phyloP scores from a whole-genome alignment of 2,797 vertebrate genomes.

The Mormyrops boulengeri region DNA sequence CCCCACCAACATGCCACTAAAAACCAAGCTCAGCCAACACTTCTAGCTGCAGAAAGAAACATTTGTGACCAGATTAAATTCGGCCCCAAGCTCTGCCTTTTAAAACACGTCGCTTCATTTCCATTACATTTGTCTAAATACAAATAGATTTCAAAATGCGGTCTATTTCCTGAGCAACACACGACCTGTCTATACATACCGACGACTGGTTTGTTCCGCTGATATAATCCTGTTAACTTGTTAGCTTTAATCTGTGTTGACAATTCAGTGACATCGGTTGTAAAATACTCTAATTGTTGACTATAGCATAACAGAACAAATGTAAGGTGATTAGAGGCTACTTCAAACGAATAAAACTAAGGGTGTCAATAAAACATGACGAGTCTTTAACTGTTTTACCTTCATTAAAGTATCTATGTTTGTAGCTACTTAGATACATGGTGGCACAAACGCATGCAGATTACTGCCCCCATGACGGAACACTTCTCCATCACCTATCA shows the following conservation, averaged over 20 bases:
- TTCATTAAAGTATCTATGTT: background rate
- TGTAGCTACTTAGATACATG: background rate
- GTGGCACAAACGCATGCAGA: background rate
- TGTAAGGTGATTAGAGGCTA: background rate
- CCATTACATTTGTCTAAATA: background rate
- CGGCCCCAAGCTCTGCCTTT: background rate
- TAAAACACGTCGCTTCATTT: background rate
- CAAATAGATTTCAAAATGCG: slow-evolving; percentile 4
- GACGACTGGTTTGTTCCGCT: background rate
- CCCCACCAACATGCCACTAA: slow-evolving; percentile 16
- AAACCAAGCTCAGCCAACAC: background rate
- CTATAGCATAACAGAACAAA: background rate
- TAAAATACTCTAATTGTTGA: background rate
- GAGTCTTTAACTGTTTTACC: background rate
- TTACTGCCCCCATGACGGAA: background rate
- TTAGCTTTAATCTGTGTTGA: background rate
- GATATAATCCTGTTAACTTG: background rate
- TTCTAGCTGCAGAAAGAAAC: background rate
- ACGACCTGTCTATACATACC: background rate
- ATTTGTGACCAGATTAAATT: background rate
- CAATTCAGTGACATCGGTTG: background rate
- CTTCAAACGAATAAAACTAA: background rate
- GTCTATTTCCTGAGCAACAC: background rate
- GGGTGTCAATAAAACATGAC: background rate
- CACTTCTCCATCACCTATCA: background rate